Evolutionary conservation across 2,888 invertebrate species (phyloP).

Genomic region (Phalera bucephala): DNA sequence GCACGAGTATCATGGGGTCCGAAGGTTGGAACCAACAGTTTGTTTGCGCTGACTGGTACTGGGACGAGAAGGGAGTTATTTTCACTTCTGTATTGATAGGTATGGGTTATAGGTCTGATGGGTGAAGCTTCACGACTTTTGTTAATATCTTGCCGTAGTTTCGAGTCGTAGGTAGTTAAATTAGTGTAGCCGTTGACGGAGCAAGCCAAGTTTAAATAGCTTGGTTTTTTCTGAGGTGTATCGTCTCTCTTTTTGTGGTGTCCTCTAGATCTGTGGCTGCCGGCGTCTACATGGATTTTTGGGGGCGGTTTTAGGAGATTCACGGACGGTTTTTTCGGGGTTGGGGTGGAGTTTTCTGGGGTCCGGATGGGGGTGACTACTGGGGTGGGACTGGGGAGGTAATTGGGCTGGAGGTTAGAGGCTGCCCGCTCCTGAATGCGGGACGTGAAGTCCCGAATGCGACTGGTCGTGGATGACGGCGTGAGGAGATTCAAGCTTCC

Average conservation of each 20-base stretch:
- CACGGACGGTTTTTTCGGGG: slow-evolving; percentile 52
- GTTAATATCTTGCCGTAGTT: slow-evolving; percentile 88
- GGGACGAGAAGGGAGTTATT: slow-evolving; percentile 73
- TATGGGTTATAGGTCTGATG: slow-evolving; percentile 83
- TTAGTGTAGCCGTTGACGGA: slow-evolving; percentile 96
- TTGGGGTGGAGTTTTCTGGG: slow-evolving; percentile 55
- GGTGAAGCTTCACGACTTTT: slow-evolving; percentile 89
- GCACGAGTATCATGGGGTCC: slow-evolving; percentile 74
- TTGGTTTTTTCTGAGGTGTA: slow-evolving; percentile 87
- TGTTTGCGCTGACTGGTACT: slow-evolving; percentile 75
- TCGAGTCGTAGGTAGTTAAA: slow-evolving; percentile 93
- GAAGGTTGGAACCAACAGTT: slow-evolving; percentile 81
- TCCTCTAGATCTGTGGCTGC: slow-evolving; percentile 64
- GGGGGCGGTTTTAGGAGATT: slow-evolving; percentile 71
- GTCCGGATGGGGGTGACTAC: slow-evolving; percentile 56
- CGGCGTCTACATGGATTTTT: slow-evolving; percentile 61
- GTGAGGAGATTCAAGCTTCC: slow-evolving; percentile 85
- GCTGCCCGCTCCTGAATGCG: slow-evolving; percentile 81
- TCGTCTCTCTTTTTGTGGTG: slow-evolving; percentile 72
- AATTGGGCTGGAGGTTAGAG: slow-evolving; percentile 52
- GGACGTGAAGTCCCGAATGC: slow-evolving; percentile 82
- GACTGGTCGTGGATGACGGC: slow-evolving; percentile 83
- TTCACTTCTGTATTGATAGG: slow-evolving; percentile 71
- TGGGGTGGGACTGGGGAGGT: slow-evolving; percentile 46
- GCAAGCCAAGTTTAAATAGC: slow-evolving; percentile 94